phyloP scores from a whole-genome alignment of 23 tunicate species.

The Aplidium turbinatum region DNA sequence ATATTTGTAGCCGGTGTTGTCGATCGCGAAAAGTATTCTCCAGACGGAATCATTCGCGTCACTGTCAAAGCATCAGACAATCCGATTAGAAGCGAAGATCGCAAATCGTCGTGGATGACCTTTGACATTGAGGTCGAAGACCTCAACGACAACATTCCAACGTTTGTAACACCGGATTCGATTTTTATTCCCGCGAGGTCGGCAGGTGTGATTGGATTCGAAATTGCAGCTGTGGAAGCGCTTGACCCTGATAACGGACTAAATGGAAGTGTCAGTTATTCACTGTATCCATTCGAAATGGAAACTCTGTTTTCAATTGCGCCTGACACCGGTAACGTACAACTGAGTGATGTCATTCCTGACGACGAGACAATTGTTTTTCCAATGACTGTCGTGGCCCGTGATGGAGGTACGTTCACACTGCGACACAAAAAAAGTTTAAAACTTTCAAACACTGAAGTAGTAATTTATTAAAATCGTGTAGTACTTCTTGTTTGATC shows the following conservation, averaged over 20 bases:
- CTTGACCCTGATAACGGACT: constrained; percentile 51
- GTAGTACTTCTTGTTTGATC: too few species aligned
- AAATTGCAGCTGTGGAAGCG: constrained; percentile 41
- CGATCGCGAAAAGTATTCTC: constrained; percentile 56
- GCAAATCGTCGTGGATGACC: background rate
- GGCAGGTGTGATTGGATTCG: constrained; percentile 26
- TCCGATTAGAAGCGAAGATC: constrained; percentile 13
- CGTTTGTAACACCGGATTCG: constrained; percentile 36
- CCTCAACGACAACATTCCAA: constrained; percentile 63
- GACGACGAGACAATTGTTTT: constrained; percentile 1
- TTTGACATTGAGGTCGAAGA: constrained; percentile 44
- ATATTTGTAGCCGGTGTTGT: constrained; percentile 49
- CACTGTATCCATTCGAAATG: background rate
- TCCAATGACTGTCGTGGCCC: constrained; percentile 20
- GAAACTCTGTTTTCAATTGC: constrained; percentile 12
- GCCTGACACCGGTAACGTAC: constrained; percentile 30
- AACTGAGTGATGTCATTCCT: constrained; percentile 2
- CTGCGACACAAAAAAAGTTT: too few species aligned
- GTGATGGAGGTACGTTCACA: constrained; percentile 54
- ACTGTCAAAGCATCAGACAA: constrained; percentile 38
- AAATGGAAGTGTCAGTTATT: constrained; percentile 55
- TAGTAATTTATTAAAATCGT: too few species aligned
- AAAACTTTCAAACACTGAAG: too few species aligned
- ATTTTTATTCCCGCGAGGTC: constrained; percentile 23
- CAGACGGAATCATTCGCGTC: constrained; percentile 32